phyloP scores from a whole-genome alignment of 2,113 vertebrate species.

The Dunckerocampus dactyliophorus region DNA sequence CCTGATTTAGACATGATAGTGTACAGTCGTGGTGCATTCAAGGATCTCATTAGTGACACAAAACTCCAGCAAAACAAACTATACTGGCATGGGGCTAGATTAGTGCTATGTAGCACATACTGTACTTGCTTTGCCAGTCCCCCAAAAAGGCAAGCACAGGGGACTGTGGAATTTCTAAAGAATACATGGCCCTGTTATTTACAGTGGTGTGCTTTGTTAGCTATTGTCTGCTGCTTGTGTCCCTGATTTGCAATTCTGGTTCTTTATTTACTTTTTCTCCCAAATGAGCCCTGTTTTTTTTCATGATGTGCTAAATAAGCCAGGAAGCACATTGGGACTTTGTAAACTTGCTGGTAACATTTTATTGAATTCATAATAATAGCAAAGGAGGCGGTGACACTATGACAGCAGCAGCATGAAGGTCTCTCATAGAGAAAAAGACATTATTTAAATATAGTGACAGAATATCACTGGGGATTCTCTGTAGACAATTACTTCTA shows the following conservation, averaged over 20 bases:
- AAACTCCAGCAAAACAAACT: too few relatives aligned
- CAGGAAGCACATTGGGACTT: constrained; percentile 4
- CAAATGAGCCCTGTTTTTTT: constrained; percentile 14
- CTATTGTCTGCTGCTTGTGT: constrained; percentile 13
- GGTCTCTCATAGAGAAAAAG: background rate
- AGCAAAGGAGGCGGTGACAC: constrained; percentile 8
- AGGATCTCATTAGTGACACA: too few relatives aligned
- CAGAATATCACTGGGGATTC: constrained; percentile 21
- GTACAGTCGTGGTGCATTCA: too few relatives aligned
- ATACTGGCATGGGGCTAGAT: too few relatives aligned
- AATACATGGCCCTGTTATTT: constrained; percentile 13
- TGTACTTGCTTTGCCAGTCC: too few relatives aligned
- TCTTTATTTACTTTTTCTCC: constrained; percentile 20
- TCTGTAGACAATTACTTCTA: constrained; percentile 23
- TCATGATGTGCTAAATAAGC: constrained; percentile 8
- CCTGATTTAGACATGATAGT: too few relatives aligned
- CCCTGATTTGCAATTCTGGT: constrained; percentile 24
- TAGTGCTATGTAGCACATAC: too few relatives aligned
- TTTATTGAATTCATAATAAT: constrained; percentile 27
- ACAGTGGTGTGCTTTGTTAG: constrained; percentile 11
- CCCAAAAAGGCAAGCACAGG: too few relatives aligned
- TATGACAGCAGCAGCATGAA: background rate
- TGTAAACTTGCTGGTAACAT: constrained; percentile 11
- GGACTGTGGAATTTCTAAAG: constrained; percentile 1
- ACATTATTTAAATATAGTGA: constrained; percentile 13